phyloP scores from a whole-genome alignment of 92 coral and sea anemone genomes.

The Zoanthus sociatus region DNA sequence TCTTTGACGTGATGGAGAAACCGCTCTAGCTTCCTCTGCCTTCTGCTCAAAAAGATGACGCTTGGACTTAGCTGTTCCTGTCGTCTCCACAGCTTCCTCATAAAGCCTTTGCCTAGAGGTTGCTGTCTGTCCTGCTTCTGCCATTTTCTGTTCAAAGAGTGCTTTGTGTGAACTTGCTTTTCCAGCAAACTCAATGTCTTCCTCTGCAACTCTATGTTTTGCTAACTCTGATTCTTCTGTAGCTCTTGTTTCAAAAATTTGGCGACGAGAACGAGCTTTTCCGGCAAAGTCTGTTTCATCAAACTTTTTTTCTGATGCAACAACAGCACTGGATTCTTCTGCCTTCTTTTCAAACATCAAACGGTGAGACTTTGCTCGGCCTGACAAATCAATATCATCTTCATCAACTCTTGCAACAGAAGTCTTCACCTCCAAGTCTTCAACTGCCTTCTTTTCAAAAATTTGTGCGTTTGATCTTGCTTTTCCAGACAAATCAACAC shows the following conservation, averaged over 20 bases:
- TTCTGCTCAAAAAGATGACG: conserved; percentile 80
- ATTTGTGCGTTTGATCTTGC: conserved; percentile 77
- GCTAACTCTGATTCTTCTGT: conserved; percentile 55
- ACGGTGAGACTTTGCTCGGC: conserved; percentile 35
- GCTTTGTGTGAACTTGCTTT: conserved; percentile 71
- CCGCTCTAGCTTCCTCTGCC: conserved; percentile 78
- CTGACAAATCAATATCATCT: conserved; percentile 55
- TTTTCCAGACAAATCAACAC: conserved; percentile 74
- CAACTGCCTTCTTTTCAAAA: conserved; percentile 81
- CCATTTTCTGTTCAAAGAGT: conserved; percentile 72
- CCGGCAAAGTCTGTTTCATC: conserved; percentile 71
- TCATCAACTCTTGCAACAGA: conserved; percentile 76
- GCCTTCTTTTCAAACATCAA: conserved; percentile 41
- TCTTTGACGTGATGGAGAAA: conserved; percentile 53
- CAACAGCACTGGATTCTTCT: conserved; percentile 17
- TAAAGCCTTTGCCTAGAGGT: conserved; percentile 63
- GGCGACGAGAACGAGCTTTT: conserved; percentile 73
- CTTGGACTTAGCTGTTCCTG: conserved; percentile 78
- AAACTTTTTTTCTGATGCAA: conserved; percentile 41
- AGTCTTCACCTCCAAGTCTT: conserved; percentile 76
- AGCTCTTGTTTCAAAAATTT: conserved; percentile 75
- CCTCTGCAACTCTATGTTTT: conserved; percentile 16
- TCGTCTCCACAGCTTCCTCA: conserved; percentile 61
- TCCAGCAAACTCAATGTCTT: conserved; percentile 68
- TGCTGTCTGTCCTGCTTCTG: conserved; percentile 61